phyloP scores from a whole-genome alignment of 2,113 vertebrate genomes.

The Talpa occidentalis region DNA sequence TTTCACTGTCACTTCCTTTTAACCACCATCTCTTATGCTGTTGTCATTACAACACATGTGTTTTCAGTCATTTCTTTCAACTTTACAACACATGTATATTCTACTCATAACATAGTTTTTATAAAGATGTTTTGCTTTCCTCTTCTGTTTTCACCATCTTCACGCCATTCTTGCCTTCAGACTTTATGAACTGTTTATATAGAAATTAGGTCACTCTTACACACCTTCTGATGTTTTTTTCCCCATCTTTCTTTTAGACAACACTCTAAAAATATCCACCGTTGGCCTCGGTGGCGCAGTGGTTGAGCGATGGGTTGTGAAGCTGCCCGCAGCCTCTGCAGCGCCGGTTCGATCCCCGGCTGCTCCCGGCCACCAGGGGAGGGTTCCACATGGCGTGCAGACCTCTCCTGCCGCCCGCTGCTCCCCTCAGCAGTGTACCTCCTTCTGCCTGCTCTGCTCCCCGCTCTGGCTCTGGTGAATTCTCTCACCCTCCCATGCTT shows the following conservation, averaged over 20 bases:
- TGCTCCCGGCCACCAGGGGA: no score
- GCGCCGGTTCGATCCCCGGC: no score
- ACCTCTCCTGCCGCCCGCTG: no score
- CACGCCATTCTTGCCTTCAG: neutral
- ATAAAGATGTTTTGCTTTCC: slow-evolving; percentile 32
- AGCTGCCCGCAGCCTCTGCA: no score
- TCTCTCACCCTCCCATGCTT: no score
- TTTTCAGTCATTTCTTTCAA: neutral
- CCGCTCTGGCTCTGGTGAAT: no score
- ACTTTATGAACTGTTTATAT: neutral
- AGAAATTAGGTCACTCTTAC: neutral
- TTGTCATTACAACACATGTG: neutral
- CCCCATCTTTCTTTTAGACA: neutral
- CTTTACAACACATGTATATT: neutral
- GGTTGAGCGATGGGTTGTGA: no score
- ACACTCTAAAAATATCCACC: no score
- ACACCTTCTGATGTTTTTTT: neutral
- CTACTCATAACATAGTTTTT: neutral
- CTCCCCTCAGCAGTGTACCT: no score
- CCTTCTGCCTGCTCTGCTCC: no score
- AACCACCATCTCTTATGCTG: neutral
- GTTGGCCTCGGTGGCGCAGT: no score
- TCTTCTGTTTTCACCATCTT: slow-evolving; percentile 3
- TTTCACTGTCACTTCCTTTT: neutral
- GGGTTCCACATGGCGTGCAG: no score